Evolutionary conservation across 1,140 invertebrate species (phyloP).

Genomic region (Hypothenemus hampei): DNA sequence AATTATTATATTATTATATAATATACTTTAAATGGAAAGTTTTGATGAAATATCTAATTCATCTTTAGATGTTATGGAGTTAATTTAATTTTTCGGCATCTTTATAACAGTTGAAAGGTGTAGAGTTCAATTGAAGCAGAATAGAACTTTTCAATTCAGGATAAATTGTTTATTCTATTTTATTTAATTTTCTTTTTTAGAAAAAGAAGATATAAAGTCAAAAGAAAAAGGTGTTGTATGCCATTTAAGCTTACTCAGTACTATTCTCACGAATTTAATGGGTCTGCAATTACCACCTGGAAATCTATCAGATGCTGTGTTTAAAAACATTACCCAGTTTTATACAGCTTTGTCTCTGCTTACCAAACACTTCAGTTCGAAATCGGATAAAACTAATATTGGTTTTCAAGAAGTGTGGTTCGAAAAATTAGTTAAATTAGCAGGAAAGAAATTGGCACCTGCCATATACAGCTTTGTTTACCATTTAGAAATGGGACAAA

Average conservation of each 20-base stretch:
- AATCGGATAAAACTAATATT: conserved; percentile 45
- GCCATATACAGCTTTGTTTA: conserved; percentile 53
- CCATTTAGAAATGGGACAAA: conserved; percentile 22
- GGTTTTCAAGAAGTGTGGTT: conserved; percentile 51
- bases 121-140: too few species aligned
- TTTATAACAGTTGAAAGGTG: too few species aligned
- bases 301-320: conserved; percentile 43
- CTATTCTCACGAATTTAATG: conserved; percentile 44
- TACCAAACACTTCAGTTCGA: conserved; percentile 49
- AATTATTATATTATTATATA: too few species aligned
- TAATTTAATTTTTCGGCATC: too few species aligned
- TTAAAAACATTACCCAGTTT: conserved; percentile 49
- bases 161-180: conserved; percentile 5
- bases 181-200: conserved; percentile 35
- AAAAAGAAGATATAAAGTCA: conserved; percentile 43
- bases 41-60: too few species aligned
- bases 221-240: conserved; percentile 48
- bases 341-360: conserved; percentile 47
- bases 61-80: too few species aligned
- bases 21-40: too few species aligned
- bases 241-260: conserved; percentile 47
- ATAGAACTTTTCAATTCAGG: too few species aligned
- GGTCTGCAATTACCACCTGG: conserved; percentile 43
- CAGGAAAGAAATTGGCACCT: conserved; percentile 52
- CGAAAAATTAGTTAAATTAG: conserved; percentile 52